Percentiles rank a stretch among this genome's conserved stretches.
These are phyloP conservation scores for Eira barbara DNA, from an alignment of 2,113 vertebrate species.

Conservation along the genomic window DNA sequence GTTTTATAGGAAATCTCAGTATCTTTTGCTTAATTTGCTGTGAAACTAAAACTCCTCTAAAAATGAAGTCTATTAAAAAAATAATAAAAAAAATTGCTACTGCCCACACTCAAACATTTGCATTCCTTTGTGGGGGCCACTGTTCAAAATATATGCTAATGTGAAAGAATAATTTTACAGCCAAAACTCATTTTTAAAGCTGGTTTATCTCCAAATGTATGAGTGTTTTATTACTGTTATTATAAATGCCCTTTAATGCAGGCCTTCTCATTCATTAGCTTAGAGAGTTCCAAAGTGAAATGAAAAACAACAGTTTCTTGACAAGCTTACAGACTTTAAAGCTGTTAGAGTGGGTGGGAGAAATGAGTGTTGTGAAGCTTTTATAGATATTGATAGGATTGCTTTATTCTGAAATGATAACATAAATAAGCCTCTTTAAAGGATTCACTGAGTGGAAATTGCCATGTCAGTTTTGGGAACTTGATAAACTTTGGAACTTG, in stretches of 20 bases:
- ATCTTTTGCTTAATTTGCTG: constrained; percentile 17
- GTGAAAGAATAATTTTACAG: constrained; percentile 41
- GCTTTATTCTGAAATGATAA: constrained; percentile 70
- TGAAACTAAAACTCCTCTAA: constrained; percentile 31
- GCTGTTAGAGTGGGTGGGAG: constrained; percentile 47
- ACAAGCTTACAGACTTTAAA: constrained; percentile 64
- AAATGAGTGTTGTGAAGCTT: constrained; percentile 59
- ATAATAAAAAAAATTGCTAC: constrained; percentile 22
- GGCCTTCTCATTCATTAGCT: constrained; percentile 58
- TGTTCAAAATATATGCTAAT: constrained; percentile 63
- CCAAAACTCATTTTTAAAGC: constrained; percentile 63
- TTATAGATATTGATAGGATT: constrained; percentile 50
- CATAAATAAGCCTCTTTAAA: constrained; percentile 74
- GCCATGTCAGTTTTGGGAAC: constrained; percentile 37
- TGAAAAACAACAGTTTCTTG: constrained; percentile 70
- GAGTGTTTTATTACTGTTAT: constrained; percentile 63
- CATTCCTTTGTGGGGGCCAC: not conserved
- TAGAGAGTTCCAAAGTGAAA: constrained; percentile 58
- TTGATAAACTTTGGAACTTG: constrained; percentile 70
- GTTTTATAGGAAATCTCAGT: not conserved
- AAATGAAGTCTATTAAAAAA: constrained; percentile 27
- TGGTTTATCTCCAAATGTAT: constrained; percentile 60
- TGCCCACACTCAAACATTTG: constrained; percentile 42
- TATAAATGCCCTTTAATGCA: constrained; percentile 62
- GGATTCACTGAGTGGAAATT: constrained; percentile 60